Percentiles rank a stretch among this genome's conserved stretches.
phyloP scores from a whole-genome alignment of 2,888 invertebrate genomes.

The Sphaerophoria rueppellii region DNA sequence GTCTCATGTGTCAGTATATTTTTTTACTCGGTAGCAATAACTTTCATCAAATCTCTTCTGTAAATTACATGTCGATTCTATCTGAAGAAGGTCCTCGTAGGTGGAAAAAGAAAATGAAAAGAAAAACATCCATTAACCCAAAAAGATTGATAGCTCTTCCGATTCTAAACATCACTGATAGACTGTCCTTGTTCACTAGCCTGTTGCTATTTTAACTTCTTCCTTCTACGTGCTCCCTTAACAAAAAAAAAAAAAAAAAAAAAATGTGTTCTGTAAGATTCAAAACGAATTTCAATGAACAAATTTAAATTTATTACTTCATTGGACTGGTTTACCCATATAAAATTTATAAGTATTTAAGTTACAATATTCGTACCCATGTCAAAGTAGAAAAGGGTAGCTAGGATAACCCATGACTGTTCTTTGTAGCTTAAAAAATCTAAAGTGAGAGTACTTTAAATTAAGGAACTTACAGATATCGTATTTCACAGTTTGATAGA shows the following conservation, averaged over 20 bases:
- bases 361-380: neutral
- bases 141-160: conserved; percentile 62
- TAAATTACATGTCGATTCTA: conserved; percentile 41
- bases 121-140: conserved; percentile 35
- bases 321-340: neutral
- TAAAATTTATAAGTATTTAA: neutral
- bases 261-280: conserved; percentile 17
- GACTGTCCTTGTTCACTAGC: conserved; percentile 24
- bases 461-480: no score
- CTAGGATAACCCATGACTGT: no score
- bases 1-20: conserved; percentile 41
- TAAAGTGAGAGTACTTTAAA: no score
- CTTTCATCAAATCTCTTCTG: conserved; percentile 56
- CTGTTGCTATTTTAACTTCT: conserved; percentile 18
- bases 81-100: neutral
- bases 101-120: conserved; percentile 25
- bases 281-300: conserved; percentile 6
- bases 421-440: no score
- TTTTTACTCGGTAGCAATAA: conserved; percentile 26
- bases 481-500: no score
- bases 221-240: conserved; percentile 17
- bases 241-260: neutral
- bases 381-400: no score
- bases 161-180: conserved; percentile 47
- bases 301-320: conserved; percentile 34